Evolutionary conservation across 2,113 vertebrate genomes (phyloP).

Genomic region (Arvicanthis niloticus): DNA sequence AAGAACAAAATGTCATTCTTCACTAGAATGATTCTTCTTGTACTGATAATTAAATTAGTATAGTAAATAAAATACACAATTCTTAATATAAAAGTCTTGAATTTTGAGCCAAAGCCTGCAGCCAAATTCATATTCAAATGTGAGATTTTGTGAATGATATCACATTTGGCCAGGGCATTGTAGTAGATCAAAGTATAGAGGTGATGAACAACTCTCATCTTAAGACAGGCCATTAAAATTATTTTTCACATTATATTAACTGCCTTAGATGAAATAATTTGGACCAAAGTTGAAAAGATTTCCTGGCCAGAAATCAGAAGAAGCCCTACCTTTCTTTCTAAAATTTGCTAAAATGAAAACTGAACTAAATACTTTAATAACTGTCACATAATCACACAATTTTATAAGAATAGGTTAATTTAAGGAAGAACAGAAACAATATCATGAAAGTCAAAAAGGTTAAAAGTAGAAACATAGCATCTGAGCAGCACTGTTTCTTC

Average conservation of each 20-base stretch:
- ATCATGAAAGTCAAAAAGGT: constrained; percentile 17
- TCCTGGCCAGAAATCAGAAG: neutral
- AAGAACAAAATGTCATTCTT: neutral
- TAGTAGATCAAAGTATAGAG: neutral
- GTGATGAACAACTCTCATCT: neutral
- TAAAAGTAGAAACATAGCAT: neutral
- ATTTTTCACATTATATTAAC: neutral
- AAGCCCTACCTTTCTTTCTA: neutral
- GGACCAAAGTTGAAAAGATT: neutral
- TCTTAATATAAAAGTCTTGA: neutral
- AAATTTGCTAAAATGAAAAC: neutral
- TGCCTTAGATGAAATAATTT: neutral
- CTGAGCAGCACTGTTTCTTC: neutral
- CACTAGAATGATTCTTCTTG: neutral
- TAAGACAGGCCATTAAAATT: neutral
- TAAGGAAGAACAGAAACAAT: neutral
- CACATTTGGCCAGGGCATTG: neutral
- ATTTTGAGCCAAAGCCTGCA: neutral
- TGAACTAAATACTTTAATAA: constrained; percentile 17
- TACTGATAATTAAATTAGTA: neutral
- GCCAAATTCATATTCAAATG: neutral
- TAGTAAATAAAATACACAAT: neutral
- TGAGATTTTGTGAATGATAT: neutral
- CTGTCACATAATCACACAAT: neutral
- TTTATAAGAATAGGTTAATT: neutral